Base-by-base conservation (phyloP, 2,113 vertebrate species). In the Greenwoodochromis staneri region DNA sequence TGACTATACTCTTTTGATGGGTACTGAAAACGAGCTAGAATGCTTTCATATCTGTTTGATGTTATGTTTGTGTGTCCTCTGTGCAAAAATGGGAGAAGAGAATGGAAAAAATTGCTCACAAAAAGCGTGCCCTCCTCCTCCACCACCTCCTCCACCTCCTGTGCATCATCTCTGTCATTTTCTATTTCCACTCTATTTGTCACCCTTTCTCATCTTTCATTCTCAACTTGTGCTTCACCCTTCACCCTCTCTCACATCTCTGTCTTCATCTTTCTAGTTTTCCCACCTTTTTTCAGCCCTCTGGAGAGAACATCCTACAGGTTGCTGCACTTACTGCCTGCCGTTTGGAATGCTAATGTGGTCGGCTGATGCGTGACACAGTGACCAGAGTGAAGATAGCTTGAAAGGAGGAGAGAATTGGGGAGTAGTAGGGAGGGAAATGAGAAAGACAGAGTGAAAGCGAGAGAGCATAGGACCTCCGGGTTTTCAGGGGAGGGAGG, bases 271-370 rank as follows among this genome's bases (percentile, higher is more conserved):
- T 2, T 51, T 78, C 82, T 4, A 57, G 38, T 57, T 42, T 85
- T 49, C 47, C 36, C 38, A 14, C 82, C 51, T 29, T 31, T 80
- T 24, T 24, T 47, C 59, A 47, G 55, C 34, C 47, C 55, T 66
- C 17, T 51, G 24, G 34, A 53, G 76, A 78, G 34, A 57, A 82
- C 36, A 40, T 83, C 84, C 90, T 85, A 85, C 91, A 90, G 86
- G 90, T 93, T 87, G 83, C 57, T 81, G 59, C 87, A 51, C 87
- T 87, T 27, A 73, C 81, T 9, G 57, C 69, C 86, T n/a, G 83
- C 34, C 21, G 34, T 17, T 24, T n/a, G 49, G 71, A 86, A 84
- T 91, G 69, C 81, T 89, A 87, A 90, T 89, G 45, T 14, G 7
- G 78, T 49, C 3, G 49, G 45, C 29, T 45, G 59, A 90, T 31